A percentile compares a stretch with the other conserved stretches of the same genome.
Conservation (phyloP, 1,140 invertebrate genomes). For the Varroa destructor region DNA sequence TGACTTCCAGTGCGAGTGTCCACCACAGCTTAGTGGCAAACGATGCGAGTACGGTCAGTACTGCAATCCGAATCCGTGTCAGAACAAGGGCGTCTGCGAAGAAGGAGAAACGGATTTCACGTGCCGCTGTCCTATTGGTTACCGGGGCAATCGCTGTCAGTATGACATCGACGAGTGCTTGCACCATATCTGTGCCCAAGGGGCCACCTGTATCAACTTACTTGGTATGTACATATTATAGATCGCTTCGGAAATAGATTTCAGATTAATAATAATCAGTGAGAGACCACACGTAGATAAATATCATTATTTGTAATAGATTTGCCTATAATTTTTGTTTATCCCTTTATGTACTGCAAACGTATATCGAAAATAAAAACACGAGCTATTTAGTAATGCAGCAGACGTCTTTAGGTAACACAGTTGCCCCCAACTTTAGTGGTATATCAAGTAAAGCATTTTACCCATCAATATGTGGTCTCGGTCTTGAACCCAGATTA, state of each 20-base stretch:
- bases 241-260: neutral
- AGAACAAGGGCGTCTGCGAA: slow-evolving; percentile 44
- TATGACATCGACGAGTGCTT: slow-evolving; percentile 40
- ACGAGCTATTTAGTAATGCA: no score
- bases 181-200: slow-evolving; percentile 57
- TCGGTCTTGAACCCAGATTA: no score
- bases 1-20: slow-evolving; percentile 41
- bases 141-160: slow-evolving; percentile 38
- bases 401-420: no score
- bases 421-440: no score
- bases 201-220: slow-evolving; percentile 66
- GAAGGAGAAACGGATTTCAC: slow-evolving; percentile 40
- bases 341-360: no score
- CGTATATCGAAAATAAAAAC: no score
- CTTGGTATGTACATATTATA: slow-evolving; percentile 44
- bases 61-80: slow-evolving; percentile 45
- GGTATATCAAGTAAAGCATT: no score
- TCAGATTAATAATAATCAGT: neutral
- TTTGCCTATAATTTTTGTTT: neutral
- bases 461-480: no score
- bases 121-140: slow-evolving; percentile 39
- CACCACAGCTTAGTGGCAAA: slow-evolving; percentile 40
- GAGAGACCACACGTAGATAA: neutral
- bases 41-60: slow-evolving; percentile 64
- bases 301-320: neutral